Base-by-base conservation (phyloP, 2,113 vertebrate species). In the Gasterosteus aculeatus region DNA sequence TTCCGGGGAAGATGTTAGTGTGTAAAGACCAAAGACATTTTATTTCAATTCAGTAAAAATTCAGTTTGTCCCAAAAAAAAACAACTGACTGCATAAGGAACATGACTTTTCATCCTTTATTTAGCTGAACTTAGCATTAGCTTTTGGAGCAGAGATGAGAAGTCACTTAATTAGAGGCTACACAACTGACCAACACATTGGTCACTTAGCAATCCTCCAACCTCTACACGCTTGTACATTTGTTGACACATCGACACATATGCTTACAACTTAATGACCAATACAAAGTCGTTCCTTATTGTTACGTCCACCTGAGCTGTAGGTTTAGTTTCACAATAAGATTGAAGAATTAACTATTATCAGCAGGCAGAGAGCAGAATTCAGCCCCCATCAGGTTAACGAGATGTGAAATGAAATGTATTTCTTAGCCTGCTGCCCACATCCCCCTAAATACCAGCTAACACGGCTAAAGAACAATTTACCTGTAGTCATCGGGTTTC, bases 321-420 rank as follows among this genome's bases (percentile, higher is more conserved):
- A 44, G 59, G 5, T 38, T 4, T 3, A 35, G 35, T 63, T 64
- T 72, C 60, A 60, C 71, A 68, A 46, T 59, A 18, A 26, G 68
- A 72, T 71, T 75, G 62, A n/a, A 68, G 54, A 54, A 87, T 90
- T 62, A 83, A 78, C 22, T 26, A 84, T 77, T 69, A 80, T 84
- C 73, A 81, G 72, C 73, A 88, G 39, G 51, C 26, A 59, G 56
- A 66, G 59, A 65, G 69, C 53, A 54, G 75, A 82, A 76, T 35
- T 54, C 61, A 75, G 60, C 49, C 19, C 53, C 74, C 85, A 82
- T 88, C 86, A 89, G 82, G 76, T 86, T 91, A 91, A 92, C 88
- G 88, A 90, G 88, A 78, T 86, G 85, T 90, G 88, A 91, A 91
- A 92, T 89, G 79, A 88, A 89, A 90, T 88, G 88, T 80, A 86